Evolutionary conservation across 2,888 invertebrate genomes (phyloP).

Genomic region (Nudaria mundana): DNA sequence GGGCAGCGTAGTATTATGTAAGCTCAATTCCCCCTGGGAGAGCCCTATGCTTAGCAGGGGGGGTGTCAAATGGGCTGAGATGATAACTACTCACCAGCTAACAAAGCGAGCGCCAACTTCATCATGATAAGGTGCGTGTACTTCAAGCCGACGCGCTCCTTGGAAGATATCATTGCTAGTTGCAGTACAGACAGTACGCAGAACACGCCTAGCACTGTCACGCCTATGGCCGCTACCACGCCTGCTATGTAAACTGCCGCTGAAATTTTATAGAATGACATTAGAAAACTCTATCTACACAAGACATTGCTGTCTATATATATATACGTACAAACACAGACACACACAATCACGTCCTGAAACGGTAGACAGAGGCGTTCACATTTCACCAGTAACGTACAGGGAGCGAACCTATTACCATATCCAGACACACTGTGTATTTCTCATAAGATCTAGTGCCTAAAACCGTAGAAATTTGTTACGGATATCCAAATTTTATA

Average conservation of each 20-base stretch:
- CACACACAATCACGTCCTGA: too few relatives aligned
- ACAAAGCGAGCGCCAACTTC: slow-evolving; percentile 88
- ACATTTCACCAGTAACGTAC: too few relatives aligned
- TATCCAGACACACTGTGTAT: too few relatives aligned
- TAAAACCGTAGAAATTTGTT: not conserved
- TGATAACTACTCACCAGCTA: slow-evolving; percentile 85
- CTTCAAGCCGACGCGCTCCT: slow-evolving; percentile 89
- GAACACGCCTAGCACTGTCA: slow-evolving; percentile 87
- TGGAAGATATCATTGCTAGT: slow-evolving; percentile 92
- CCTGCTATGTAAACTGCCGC: slow-evolving; percentile 92
- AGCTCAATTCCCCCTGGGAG: too few relatives aligned
- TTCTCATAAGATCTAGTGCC: too few relatives aligned
- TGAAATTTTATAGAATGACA: slow-evolving; percentile 48
- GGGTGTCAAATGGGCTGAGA: too few relatives aligned
- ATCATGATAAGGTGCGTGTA: slow-evolving; percentile 89
- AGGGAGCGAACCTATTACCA: too few relatives aligned
- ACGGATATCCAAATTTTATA: slow-evolving; percentile 2
- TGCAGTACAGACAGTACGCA: slow-evolving; percentile 91
- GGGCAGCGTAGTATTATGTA: too few relatives aligned
- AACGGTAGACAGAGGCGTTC: too few relatives aligned
- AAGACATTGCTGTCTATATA: too few relatives aligned
- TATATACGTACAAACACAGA: not conserved
- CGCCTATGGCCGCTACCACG: slow-evolving; percentile 88
- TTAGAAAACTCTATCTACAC: not conserved
- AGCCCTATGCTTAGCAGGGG: too few relatives aligned